These are phyloP conservation scores for Leuciscus idus DNA, from an alignment of 2,113 vertebrate species.

Conservation along the genomic window DNA sequence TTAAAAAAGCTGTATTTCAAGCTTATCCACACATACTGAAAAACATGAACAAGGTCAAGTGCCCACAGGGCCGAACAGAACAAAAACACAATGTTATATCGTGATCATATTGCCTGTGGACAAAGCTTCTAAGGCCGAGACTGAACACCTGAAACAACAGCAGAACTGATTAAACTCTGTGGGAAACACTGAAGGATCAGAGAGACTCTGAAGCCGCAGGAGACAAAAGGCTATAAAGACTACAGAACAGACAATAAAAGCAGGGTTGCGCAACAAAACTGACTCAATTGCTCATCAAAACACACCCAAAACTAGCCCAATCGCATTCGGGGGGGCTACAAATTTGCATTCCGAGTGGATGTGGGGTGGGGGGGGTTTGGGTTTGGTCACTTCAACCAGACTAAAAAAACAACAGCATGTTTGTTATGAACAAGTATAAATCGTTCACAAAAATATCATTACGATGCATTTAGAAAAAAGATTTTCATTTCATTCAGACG, in stretches of 20 bases:
- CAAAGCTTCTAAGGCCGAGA: neutral
- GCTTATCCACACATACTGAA: neutral
- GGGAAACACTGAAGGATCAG: neutral
- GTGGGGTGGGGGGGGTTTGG: no score
- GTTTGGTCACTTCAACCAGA: no score
- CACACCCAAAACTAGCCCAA: no score
- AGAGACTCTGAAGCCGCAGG: neutral
- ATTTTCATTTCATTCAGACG: neutral
- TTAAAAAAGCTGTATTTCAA: neutral
- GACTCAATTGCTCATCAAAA: no score
- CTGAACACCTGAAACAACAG: constrained; percentile 50
- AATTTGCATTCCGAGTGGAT: no score
- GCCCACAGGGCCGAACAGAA: neutral
- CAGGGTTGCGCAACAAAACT: no score
- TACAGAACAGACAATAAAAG: neutral
- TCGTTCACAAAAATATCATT: neutral
- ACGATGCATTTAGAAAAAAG: neutral
- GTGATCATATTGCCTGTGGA: constrained; percentile 9
- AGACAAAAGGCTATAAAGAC: no score
- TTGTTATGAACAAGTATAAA: no score
- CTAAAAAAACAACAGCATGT: neutral
- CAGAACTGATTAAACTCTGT: neutral
- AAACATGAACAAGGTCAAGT: neutral
- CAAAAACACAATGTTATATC: constrained; percentile 3
- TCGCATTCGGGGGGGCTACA: no score